phyloP scores from a whole-genome alignment of 2,888 invertebrate species.

The Chelonus formosanus region DNA sequence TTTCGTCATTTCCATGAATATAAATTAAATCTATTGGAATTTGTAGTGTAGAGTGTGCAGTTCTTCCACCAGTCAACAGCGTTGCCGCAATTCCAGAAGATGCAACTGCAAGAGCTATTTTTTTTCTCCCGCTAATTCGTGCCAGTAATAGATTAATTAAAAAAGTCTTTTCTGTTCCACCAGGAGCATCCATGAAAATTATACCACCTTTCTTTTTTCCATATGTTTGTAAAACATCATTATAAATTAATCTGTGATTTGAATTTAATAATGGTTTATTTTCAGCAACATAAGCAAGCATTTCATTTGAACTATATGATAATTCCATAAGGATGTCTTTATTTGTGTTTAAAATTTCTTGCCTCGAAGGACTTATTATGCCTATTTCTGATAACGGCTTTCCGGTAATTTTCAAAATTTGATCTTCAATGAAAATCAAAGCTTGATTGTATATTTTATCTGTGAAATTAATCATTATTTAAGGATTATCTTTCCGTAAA shows the following conservation, averaged over 20 bases:
- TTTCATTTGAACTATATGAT: too few relatives aligned
- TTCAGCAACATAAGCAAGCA: too few relatives aligned
- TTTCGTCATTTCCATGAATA: conserved; percentile 31
- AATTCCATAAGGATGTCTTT: too few relatives aligned
- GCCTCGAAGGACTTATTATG: too few relatives aligned
- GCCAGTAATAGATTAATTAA: not conserved
- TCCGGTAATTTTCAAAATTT: too few relatives aligned
- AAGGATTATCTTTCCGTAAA: conserved; percentile 38
- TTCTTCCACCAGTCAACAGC: conserved; percentile 7
- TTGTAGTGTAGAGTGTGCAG: conserved; percentile 46
- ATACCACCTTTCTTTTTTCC: too few relatives aligned
- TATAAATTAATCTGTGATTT: conserved; percentile 8
- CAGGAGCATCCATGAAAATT: conserved; percentile 38
- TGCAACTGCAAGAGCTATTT: conserved; percentile 2
- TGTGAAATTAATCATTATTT: conserved; percentile 36
- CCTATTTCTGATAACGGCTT: too few relatives aligned
- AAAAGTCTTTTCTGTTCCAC: conserved; percentile 10
- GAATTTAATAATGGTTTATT: not conserved
- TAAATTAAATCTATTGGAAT: conserved; percentile 53
- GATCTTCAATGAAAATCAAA: conserved; percentile 48
- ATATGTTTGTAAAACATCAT: too few relatives aligned
- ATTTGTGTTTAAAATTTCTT: too few relatives aligned
- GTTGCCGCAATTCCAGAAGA: conserved; percentile 16
- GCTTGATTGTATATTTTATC: conserved; percentile 51
- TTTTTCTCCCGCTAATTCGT: not conserved